These are phyloP conservation scores for Agonopterix arenella DNA, from an alignment of 2,888 invertebrate species.

Conservation along the genomic window DNA sequence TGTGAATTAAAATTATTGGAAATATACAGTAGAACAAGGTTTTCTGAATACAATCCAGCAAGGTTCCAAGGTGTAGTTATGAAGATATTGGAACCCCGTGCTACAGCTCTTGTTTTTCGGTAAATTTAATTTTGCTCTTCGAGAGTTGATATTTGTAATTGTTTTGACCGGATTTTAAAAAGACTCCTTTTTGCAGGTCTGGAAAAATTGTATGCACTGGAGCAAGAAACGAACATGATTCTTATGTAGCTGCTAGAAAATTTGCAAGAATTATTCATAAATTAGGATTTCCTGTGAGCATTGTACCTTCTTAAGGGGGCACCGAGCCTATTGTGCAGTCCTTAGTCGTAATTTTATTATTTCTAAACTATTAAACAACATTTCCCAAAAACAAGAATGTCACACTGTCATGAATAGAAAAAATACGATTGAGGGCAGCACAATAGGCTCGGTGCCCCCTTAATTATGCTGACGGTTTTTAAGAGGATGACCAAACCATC, in stretches of 20 bases:
- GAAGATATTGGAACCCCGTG: slow-evolving; percentile 87
- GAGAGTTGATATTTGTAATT: too few relatives aligned
- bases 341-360: too few relatives aligned
- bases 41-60: slow-evolving; percentile 89
- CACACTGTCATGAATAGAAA: too few relatives aligned
- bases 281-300: slow-evolving; percentile 77
- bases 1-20: slow-evolving; percentile 83
- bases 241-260: slow-evolving; percentile 86
- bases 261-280: slow-evolving; percentile 90
- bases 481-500: not conserved
- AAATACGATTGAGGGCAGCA: too few relatives aligned
- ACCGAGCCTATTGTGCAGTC: too few relatives aligned
- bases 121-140: slow-evolving; percentile 12
- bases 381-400: too few relatives aligned
- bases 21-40: slow-evolving; percentile 87
- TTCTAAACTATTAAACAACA: too few relatives aligned
- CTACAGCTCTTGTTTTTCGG: slow-evolving; percentile 82
- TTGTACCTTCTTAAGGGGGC: not conserved
- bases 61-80: slow-evolving; percentile 90
- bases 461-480: too few relatives aligned
- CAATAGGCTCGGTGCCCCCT: too few relatives aligned
- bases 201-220: slow-evolving; percentile 91
- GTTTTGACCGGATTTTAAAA: not conserved
- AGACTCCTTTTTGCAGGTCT: slow-evolving; percentile 68
- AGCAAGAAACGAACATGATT: slow-evolving; percentile 85